Evolutionary conservation across 2,113 vertebrate genomes (phyloP).

Genomic region (Leptosomus discolor): DNA sequence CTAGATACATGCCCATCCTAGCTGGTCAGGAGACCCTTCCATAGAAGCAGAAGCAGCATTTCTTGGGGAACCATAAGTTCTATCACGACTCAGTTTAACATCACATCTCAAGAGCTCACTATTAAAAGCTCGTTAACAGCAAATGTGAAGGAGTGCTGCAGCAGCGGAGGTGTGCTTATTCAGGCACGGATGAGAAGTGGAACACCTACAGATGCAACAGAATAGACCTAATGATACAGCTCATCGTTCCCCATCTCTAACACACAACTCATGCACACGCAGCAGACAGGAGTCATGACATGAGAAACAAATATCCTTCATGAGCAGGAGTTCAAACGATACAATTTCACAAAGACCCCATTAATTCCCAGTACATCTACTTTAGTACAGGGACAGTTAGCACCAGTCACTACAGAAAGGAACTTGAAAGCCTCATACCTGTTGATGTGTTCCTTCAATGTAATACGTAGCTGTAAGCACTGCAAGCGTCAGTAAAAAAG

Average conservation of each 20-base stretch:
- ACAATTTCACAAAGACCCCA: background rate
- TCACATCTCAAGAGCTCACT: background rate
- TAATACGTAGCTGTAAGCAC: conserved; percentile 86
- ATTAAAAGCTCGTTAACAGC: background rate
- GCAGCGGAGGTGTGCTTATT: background rate
- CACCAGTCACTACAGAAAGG: background rate
- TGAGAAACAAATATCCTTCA: background rate
- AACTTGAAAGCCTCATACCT: conserved; percentile 72
- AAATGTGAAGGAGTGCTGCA: background rate
- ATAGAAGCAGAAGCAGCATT: background rate
- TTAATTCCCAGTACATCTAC: background rate
- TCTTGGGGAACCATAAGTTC: background rate
- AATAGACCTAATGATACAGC: background rate
- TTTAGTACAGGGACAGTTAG: background rate
- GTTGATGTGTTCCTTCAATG: conserved; percentile 91
- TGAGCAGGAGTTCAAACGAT: accelerated
- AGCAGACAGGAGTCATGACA: background rate
- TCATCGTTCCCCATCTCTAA: background rate
- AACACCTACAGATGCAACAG: background rate
- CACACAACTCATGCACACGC: background rate
- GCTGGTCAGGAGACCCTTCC: background rate
- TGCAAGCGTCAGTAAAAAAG: conserved; percentile 79
- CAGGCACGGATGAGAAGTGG: background rate
- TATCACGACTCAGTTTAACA: background rate
- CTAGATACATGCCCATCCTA: background rate